phyloP scores from a whole-genome alignment of 2,113 vertebrate species.

The Tetrao urogallus region DNA sequence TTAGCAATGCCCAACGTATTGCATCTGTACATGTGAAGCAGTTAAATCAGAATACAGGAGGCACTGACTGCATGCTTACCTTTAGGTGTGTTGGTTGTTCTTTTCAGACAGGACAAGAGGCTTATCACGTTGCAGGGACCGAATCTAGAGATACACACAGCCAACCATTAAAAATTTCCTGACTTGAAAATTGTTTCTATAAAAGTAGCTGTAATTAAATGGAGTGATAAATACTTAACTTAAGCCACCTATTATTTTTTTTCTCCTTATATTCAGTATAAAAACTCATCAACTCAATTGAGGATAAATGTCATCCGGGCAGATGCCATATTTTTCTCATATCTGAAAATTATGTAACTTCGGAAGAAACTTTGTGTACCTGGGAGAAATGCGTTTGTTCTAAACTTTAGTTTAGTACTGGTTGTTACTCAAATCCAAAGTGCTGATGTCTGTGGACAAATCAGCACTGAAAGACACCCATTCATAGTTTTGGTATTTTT shows the following conservation, averaged over 20 bases:
- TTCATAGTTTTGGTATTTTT: background rate
- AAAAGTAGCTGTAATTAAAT: background rate
- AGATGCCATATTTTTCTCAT: background rate
- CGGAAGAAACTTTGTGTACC: background rate
- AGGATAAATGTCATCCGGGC: background rate
- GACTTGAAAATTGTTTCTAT: background rate
- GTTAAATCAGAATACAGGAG: fast-evolving
- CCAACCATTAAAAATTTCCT: background rate
- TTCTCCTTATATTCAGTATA: background rate
- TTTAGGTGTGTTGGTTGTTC: background rate
- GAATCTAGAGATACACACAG: background rate
- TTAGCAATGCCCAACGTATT: fast-evolving
- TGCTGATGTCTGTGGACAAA: background rate
- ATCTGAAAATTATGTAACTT: background rate
- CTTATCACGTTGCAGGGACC: fast-evolving
- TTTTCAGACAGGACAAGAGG: background rate
- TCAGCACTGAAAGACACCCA: background rate
- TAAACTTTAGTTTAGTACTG: background rate
- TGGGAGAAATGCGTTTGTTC: background rate
- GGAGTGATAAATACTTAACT: background rate
- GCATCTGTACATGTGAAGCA: fast-evolving
- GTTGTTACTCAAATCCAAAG: background rate
- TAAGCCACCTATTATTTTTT: background rate
- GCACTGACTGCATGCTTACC: fast-evolving
- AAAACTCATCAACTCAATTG: background rate